Conservation (phyloP, 2,797 vertebrate species). For the Catostomus latipinnis region DNA sequence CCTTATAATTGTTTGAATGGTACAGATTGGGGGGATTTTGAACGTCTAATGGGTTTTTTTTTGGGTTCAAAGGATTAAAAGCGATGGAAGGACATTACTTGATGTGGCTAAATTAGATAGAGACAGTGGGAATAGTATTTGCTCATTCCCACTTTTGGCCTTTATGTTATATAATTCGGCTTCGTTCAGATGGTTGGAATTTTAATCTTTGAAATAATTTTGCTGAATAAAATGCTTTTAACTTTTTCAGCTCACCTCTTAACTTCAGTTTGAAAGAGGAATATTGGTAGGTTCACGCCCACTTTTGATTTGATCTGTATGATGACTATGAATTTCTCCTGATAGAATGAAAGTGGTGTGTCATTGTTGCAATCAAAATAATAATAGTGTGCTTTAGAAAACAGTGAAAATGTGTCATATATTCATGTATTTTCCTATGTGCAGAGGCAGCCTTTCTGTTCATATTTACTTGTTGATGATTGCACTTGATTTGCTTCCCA, state of each 20-base stretch:
- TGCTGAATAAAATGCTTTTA: conserved; percentile 2
- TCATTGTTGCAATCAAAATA: conserved; percentile 15
- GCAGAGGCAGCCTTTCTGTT: not conserved
- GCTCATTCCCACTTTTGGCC: not conserved
- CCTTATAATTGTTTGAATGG: conserved; percentile 41
- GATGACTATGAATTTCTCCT: not conserved
- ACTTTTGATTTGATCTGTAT: conserved; percentile 11
- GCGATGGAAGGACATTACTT: conserved; percentile 35
- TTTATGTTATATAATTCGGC: conserved; percentile 10
- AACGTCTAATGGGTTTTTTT: conserved; percentile 43
- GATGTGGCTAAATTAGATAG: conserved; percentile 42
- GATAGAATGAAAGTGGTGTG: conserved; percentile 18
- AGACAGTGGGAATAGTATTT: not conserved
- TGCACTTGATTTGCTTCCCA: conserved; percentile 2
- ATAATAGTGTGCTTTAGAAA: conserved; percentile 24
- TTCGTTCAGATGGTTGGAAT: not conserved
- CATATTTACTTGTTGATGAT: not conserved
- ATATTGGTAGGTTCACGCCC: conserved; percentile 16
- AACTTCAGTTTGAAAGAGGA: not conserved
- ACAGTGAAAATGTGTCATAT: conserved; percentile 6
- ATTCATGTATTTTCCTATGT: not conserved
- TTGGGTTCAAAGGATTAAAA: conserved; percentile 46
- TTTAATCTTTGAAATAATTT: conserved; percentile 33
- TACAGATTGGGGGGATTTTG: conserved; percentile 16
- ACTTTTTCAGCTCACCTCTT: conserved; percentile 21